A percentile compares a stretch with the other conserved stretches of the same genome.
These are phyloP conservation scores for Notocelia uddmanniana DNA, from an alignment of 2,888 invertebrate genomes.

Conservation along the genomic window DNA sequence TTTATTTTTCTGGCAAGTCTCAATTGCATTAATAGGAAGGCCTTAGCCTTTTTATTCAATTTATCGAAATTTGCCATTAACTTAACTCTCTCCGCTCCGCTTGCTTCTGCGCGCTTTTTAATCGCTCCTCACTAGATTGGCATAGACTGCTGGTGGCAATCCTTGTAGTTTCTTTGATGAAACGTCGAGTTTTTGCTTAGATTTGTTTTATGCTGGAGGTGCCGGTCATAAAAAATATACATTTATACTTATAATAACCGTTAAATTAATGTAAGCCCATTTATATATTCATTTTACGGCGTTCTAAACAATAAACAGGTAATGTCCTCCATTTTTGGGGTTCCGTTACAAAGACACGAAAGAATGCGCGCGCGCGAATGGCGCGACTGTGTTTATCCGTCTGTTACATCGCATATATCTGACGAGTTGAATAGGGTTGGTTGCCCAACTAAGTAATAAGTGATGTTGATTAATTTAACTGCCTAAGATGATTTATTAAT, in stretches of 20 bases:
- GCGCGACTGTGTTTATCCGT: too few species aligned
- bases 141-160: neutral
- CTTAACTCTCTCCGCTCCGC: neutral
- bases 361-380: too few species aligned
- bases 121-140: neutral
- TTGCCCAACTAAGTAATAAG: too few species aligned
- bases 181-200: neutral
- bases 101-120: neutral
- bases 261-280: neutral
- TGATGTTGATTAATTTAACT: too few species aligned
- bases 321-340: too few species aligned
- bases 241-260: neutral
- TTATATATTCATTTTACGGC: too few species aligned
- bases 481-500: too few species aligned
- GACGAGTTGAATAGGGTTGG: too few species aligned
- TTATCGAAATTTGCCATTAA: neutral
- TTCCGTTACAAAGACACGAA: too few species aligned
- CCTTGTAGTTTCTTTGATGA: neutral
- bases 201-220: neutral
- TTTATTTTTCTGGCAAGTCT: conserved; percentile 33
- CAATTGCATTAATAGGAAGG: conserved; percentile 49
- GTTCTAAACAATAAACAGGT: too few species aligned
- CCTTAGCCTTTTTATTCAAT: conserved; percentile 35
- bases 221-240: neutral
- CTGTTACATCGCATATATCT: too few species aligned